Base-by-base conservation (phyloP, 2,113 vertebrate species). In the Callionymus lyra region DNA sequence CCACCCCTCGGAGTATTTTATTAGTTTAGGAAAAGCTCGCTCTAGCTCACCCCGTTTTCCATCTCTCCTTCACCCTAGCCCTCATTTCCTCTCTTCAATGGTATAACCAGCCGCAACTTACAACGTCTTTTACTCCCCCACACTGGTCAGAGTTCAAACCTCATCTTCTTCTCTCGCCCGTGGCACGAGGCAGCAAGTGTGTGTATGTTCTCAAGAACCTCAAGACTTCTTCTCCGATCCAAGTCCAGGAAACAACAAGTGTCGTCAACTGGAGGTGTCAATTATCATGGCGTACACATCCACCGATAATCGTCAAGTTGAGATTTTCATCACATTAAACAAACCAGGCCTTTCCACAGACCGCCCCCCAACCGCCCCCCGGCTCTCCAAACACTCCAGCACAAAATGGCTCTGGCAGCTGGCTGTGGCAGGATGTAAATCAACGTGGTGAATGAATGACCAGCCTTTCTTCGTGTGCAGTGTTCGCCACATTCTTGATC, bases 371-470 rank as follows among this genome's bases (percentile, higher is more conserved):
- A 59, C 37, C 50, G 59, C 8, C 57, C 42, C 56, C 49, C 35
- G 52, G 55, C 68, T 69, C 68, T 79, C 59, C 63, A 65, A 68
- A 68, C 76, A 78, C 72, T 76, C 59, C 41, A 65, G 46, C 63
- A 71, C 72, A 77, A 77, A 79, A 79, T 71, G 65, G 72, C 70
- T 74, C 63, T 70, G 71, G 77, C 75, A 79, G 73, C 63, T 77
- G 69, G 65, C 69, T 12, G 57, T 75, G 71, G 62, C 63, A 66
- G 65, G 66, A 72, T 64, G 68, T 72, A 75, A 74, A 73, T 76
- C 62, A 72, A 56, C 52, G 52, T 38, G 38, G 54, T 65, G 59
- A 65, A 63, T 79, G 58, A 77, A 75, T 73, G 65, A 71, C 58
- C 36, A 34, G 66, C 53, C 62, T 77, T 73, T 81, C 73, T 74